These are phyloP conservation scores for Drosophila suzukii DNA, from an alignment of 1,140 invertebrate species.

Conservation along the genomic window DNA sequence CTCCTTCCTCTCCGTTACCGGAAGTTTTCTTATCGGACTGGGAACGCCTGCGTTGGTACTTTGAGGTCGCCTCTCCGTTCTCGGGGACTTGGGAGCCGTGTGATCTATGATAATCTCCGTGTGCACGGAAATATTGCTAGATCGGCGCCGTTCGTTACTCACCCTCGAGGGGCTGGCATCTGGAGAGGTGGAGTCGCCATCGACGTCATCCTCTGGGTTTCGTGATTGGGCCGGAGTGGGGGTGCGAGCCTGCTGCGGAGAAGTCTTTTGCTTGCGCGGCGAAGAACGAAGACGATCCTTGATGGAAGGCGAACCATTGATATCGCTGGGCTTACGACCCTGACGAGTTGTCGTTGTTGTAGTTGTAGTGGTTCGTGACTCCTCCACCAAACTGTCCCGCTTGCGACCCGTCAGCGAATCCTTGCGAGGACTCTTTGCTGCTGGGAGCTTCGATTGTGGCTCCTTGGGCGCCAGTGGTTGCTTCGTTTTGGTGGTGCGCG, in stretches of 20 bases:
- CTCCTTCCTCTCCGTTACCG: slow-evolving; percentile 78
- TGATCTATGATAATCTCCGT: slow-evolving; percentile 82
- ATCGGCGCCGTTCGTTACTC: slow-evolving; percentile 72
- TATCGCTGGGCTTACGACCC: slow-evolving; percentile 42
- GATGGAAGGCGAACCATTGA: slow-evolving; percentile 31
- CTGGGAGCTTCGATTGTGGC: slow-evolving; percentile 15
- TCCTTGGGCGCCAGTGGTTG: slow-evolving; percentile 12
- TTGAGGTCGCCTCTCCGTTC: slow-evolving; percentile 21
- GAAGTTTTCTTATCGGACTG: slow-evolving; percentile 49
- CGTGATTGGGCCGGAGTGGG: slow-evolving; percentile 24
- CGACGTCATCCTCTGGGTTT: slow-evolving; percentile 52
- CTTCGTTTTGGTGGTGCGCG: slow-evolving; percentile 47
- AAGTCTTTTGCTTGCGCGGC: slow-evolving; percentile 59
- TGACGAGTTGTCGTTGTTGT: slow-evolving; percentile 25
- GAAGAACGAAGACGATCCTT: slow-evolving; percentile 77
- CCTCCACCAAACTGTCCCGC: slow-evolving; percentile 55
- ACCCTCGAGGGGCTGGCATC: slow-evolving; percentile 65
- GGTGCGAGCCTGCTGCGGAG: slow-evolving; percentile 19
- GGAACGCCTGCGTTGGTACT: not conserved
- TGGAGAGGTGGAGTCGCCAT: slow-evolving; percentile 66
- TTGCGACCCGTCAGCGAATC: slow-evolving; percentile 53
- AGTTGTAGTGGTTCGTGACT: slow-evolving; percentile 48
- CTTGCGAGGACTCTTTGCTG: slow-evolving; percentile 54
- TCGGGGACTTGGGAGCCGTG: slow-evolving; percentile 59
- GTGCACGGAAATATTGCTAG: slow-evolving; percentile 79